A percentile compares a stretch with the other conserved stretches of the same genome.
Conservation (phyloP, 2,797 vertebrate species). For the Sitta carolinensis region DNA sequence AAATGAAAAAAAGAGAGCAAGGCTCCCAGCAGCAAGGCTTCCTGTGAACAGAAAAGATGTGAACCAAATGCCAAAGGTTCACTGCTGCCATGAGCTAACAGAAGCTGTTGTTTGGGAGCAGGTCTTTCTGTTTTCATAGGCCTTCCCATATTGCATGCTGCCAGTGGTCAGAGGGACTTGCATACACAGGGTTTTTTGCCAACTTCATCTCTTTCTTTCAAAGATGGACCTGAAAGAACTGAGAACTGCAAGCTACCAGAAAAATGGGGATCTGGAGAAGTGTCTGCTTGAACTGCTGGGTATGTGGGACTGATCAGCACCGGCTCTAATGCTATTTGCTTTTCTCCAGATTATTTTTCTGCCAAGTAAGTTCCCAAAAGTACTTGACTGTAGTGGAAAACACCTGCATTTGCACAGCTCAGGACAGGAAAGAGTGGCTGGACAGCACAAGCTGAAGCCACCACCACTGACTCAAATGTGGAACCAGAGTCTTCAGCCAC, state of each 20-base stretch:
- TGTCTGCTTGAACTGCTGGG: not conserved
- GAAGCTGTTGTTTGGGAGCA: not conserved
- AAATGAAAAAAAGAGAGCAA: not conserved
- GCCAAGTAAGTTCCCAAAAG: not conserved
- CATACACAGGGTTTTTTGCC: not conserved
- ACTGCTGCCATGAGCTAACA: not conserved
- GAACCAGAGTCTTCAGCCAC: not conserved
- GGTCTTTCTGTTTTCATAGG: not conserved
- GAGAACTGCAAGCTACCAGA: not conserved
- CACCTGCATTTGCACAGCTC: not conserved
- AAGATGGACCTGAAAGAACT: not conserved
- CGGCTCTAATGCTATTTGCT: not conserved
- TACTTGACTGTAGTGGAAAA: not conserved
- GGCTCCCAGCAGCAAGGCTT: not conserved
- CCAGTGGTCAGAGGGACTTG: not conserved
- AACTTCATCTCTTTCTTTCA: not conserved
- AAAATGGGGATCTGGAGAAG: not conserved
- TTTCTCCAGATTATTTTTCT: not conserved
- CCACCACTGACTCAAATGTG: not conserved
- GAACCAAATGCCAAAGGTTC: not conserved
- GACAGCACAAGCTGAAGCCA: not conserved
- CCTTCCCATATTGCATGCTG: not conserved
- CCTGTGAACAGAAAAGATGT: not conserved
- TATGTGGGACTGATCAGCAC: not conserved
- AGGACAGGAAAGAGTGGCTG: not conserved